phyloP scores from a whole-genome alignment of 2,113 vertebrate species.

The Oreochromis niloticus region DNA sequence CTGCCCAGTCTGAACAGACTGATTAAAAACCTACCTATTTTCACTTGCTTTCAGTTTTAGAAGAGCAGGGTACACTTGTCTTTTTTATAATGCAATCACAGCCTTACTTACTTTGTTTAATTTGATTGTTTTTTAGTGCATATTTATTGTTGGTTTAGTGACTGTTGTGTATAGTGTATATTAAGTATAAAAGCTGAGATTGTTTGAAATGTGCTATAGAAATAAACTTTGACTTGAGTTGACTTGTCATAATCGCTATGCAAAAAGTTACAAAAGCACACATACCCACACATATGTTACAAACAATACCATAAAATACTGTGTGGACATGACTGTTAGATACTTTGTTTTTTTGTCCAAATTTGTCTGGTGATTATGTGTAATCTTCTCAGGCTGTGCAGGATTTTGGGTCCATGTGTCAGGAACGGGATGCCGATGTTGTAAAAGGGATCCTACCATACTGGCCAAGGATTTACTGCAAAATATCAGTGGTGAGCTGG shows the following conservation, averaged over 20 bases:
- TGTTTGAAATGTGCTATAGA: background rate
- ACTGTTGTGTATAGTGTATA: background rate
- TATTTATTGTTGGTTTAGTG: background rate
- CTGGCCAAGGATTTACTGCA: conserved; percentile 97
- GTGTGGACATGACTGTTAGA: background rate
- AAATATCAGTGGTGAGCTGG: conserved; percentile 86
- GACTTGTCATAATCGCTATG: background rate
- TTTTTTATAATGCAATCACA: background rate
- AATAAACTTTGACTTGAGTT: background rate
- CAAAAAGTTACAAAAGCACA: background rate
- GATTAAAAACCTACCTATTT: background rate
- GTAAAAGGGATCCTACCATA: conserved; percentile 97
- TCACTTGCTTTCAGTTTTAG: background rate
- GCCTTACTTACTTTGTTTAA: background rate
- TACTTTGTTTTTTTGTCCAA: background rate
- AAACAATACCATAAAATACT: background rate
- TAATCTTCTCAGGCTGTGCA: conserved; percentile 83
- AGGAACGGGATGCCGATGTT: conserved; percentile 83
- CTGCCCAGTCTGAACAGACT: background rate
- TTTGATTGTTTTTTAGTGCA: background rate
- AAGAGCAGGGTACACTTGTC: background rate
- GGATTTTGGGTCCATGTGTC: conserved; percentile 94
- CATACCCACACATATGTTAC: background rate
- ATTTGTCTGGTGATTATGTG: background rate
- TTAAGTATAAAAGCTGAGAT: background rate